phyloP scores from a whole-genome alignment of 2,888 invertebrate genomes.

The Allygus modestus region DNA sequence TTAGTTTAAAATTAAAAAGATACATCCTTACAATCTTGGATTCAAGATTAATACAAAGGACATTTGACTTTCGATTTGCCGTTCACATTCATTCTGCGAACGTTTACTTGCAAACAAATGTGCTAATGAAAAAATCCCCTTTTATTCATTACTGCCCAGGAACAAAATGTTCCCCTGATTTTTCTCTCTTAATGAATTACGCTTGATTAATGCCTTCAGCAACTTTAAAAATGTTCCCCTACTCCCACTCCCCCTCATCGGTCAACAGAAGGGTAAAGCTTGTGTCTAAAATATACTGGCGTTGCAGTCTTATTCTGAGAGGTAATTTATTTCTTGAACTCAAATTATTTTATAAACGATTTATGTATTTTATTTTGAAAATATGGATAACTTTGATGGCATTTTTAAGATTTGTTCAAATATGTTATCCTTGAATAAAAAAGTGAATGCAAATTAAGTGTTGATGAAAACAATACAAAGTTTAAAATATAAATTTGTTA shows the following conservation, averaged over 20 bases:
- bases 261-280: conserved; percentile 41
- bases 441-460: too few relatives aligned
- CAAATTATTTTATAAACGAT: too few relatives aligned
- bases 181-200: conserved; percentile 60
- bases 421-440: too few relatives aligned
- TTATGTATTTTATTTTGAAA: too few relatives aligned
- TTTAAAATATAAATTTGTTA: too few relatives aligned
- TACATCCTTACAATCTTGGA: too few relatives aligned
- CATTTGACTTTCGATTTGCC: conserved; percentile 11
- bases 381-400: too few relatives aligned
- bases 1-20: too few relatives aligned
- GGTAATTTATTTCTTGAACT: too few relatives aligned
- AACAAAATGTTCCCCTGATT: conserved; percentile 59
- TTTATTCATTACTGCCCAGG: conserved; percentile 56
- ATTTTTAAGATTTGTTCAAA: too few relatives aligned
- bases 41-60: not conserved
- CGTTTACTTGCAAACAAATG: conserved; percentile 53
- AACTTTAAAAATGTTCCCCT: conserved; percentile 46
- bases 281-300: not conserved
- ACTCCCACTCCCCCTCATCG: not conserved
- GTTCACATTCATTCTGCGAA: conserved; percentile 31
- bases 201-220: conserved; percentile 59
- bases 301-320: not conserved
- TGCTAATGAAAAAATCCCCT: conserved; percentile 55
- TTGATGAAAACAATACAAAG: too few relatives aligned